Percentiles rank a stretch among this genome's conserved stretches.
phyloP scores from a whole-genome alignment of 2,888 invertebrate species.

The Dione juno region DNA sequence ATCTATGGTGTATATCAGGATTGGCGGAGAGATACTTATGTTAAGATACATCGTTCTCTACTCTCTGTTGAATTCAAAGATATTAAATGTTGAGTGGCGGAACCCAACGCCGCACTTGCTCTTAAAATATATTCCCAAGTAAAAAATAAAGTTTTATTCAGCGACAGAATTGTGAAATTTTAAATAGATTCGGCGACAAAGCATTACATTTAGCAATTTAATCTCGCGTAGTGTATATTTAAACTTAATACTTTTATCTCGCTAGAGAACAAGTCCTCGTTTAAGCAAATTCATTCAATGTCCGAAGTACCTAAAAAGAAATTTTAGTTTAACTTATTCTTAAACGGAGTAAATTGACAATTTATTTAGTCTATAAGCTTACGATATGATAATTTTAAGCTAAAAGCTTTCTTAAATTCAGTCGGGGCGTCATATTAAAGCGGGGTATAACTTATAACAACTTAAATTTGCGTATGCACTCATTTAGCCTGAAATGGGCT shows the following conservation, averaged over 20 bases:
- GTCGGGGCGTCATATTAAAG: no score
- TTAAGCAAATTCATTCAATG: conserved; percentile 16
- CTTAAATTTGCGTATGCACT: no score
- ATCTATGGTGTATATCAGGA: no score
- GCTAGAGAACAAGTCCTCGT: conserved; percentile 1
- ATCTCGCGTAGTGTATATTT: neutral
- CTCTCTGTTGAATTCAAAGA: neutral
- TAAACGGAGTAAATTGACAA: neutral
- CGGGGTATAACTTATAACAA: no score
- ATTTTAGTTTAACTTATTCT: neutral
- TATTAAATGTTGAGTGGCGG: neutral
- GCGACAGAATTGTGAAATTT: neutral
- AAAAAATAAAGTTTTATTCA: neutral
- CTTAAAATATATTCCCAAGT: no score
- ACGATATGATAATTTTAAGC: no score
- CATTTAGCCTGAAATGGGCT: no score
- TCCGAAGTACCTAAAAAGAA: neutral
- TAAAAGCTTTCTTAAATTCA: no score
- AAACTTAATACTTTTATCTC: conserved; percentile 1
- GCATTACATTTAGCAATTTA: neutral
- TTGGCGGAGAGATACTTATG: no score
- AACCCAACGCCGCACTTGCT: no score
- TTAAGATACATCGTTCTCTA: neutral
- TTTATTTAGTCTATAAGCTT: neutral
- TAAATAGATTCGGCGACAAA: neutral